A percentile compares a stretch with the other conserved stretches of the same genome.
These are phyloP conservation scores for Takifugu ocellatus DNA, from an alignment of 2,797 vertebrate genomes.

Conservation along the genomic window DNA sequence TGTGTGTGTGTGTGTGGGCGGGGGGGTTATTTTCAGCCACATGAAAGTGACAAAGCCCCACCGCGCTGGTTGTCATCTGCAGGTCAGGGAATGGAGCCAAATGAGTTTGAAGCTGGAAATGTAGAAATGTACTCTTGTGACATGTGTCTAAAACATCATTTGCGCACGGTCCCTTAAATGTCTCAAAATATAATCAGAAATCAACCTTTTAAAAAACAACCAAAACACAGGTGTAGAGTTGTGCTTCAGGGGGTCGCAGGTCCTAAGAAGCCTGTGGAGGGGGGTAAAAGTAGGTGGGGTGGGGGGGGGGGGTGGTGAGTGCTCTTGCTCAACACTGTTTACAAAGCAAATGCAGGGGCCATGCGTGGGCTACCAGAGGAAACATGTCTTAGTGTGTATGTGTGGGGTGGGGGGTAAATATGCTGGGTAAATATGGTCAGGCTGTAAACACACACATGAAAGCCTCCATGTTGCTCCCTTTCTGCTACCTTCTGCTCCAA, in stretches of 20 bases:
- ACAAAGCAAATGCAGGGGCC: no score
- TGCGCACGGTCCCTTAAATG: conserved; percentile 27
- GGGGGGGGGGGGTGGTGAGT: no score
- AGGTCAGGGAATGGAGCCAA: neutral
- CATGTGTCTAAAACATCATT: neutral
- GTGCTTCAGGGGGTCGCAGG: no score
- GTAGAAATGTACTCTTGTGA: neutral
- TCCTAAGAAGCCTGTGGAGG: no score
- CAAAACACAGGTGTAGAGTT: neutral
- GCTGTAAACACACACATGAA: neutral
- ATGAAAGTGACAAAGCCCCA: neutral
- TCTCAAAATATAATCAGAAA: neutral
- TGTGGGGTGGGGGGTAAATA: no score
- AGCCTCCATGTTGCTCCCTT: neutral
- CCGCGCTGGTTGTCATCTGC: neutral
- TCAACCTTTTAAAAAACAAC: neutral
- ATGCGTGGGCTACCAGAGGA: no score
- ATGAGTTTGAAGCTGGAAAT: neutral
- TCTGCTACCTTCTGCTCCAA: neutral
- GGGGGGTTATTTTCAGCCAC: neutral
- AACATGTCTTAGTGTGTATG: no score
- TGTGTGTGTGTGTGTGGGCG: neutral
- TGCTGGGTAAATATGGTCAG: no score
- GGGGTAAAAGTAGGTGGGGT: no score
- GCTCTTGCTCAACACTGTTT: no score